Base-by-base conservation (phyloP, 1,140 invertebrate genomes). In the Cydia fagiglandana region DNA sequence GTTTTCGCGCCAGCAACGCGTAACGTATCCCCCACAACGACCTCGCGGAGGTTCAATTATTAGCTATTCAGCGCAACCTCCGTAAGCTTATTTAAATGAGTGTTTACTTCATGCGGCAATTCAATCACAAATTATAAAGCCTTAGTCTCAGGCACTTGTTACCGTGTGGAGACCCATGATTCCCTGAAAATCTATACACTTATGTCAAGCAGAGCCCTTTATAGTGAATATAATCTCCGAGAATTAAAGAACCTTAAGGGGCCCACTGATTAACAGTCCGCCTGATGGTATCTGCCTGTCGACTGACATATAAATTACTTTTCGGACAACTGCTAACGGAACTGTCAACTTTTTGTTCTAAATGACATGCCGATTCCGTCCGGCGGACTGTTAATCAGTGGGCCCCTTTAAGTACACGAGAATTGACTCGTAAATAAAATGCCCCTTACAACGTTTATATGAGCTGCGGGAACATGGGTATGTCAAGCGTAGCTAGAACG, bases 1-100 rank as follows among this genome's bases (percentile, higher is more conserved):
- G 66, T 70, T 70, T 70, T 41, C 66, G 34, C 66, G 66, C 66
- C 17, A 34, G 64, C 13, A 38, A 38, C 56, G 9, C 56, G 56
- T 61, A 24, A 61, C 56, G 17, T 24, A 24, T 20, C 20, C 20
- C 15, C 66, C 34, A 38, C 28, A 9, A n/a, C 64, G 64, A 41
- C 66, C n/a, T 17, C 66, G 34, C 6, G 2, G 66, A 45, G 66
- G 66, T 70, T 70, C 4, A 41, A 70, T 41, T n/a, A n/a, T 41
- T 64, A 34, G 12, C 7, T 70, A 41, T 70, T 41, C 9, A 4
- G 34, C 66, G 34, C 66, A 17, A 41, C 34, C 34, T n/a, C n/a
- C n/a, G 34, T 38, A 5, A 70, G 6, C 7, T 24, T 24, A 30
- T 70, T 70, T 45, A 70, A 68, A 47, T 47, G 38, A 2, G 5